Percentiles rank a stretch among this genome's conserved stretches.
These are phyloP conservation scores for Alcedo quadribrachys DNA, from an alignment of 2,797 vertebrate species.

Conservation along the genomic window DNA sequence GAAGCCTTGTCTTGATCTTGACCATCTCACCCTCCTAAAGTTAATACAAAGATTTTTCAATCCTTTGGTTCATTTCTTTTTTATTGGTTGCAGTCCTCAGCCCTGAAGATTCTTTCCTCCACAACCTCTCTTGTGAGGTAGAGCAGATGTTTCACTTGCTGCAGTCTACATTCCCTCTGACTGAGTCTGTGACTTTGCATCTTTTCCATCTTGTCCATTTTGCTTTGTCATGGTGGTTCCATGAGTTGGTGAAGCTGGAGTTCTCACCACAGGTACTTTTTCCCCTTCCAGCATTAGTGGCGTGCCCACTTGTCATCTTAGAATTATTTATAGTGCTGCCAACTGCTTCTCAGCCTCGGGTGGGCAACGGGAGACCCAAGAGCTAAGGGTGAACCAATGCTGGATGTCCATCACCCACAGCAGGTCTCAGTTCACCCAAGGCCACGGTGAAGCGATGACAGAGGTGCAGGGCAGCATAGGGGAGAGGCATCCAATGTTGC, in stretches of 20 bases:
- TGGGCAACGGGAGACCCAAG: neutral
- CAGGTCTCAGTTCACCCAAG: conserved; percentile 1
- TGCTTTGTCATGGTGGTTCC: neutral
- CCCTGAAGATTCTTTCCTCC: neutral
- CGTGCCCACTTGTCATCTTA: neutral
- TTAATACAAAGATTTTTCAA: neutral
- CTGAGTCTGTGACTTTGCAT: neutral
- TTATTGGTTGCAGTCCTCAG: neutral
- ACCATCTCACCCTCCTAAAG: neutral
- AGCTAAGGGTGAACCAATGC: neutral
- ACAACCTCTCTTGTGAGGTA: neutral
- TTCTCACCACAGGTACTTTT: neutral
- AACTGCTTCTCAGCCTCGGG: neutral
- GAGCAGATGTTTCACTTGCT: neutral
- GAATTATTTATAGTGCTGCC: neutral
- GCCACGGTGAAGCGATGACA: neutral
- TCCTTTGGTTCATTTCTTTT: neutral
- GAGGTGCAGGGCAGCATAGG: neutral
- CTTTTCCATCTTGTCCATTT: neutral
- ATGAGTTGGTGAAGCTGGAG: neutral
- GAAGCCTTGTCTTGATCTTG: neutral
- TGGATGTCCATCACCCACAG: neutral
- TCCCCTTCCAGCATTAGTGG: neutral
- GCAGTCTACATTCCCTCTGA: neutral
- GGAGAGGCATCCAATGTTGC: neutral